Evolutionary conservation across 2,888 invertebrate species (phyloP), one percentile per base, ranked within the genome.

Genomic region (Cheilosia impressa): DNA sequence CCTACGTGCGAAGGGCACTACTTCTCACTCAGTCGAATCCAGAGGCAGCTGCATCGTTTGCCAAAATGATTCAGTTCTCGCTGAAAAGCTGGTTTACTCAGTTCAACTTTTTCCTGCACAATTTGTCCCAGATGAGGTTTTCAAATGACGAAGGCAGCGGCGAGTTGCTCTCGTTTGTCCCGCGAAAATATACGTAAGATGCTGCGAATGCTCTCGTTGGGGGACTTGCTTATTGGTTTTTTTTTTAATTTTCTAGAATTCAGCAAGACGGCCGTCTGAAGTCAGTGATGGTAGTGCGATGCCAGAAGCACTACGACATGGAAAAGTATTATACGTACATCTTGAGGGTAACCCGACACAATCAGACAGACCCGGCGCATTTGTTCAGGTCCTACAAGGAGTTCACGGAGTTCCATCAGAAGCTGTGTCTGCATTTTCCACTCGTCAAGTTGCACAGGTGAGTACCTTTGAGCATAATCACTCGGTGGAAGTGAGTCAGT

Each of bases 61-160:
- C 99, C 0, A 93, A 97, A 83, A 96, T 99, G 94, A 99, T 99
- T 91, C 97, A 98, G 92, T 97, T 97, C 89, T 98, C 98, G 57
- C 93, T 98, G 80, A 97, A 97, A 93, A 96, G 96, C 41, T 95
- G 96, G 94, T 99, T 98, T 90, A 98, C 99, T 0, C 98, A 98
- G 84, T 96, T 99, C 89, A 99, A 99, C 93, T 99, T 99, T 93
- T 99, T 99, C 93, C 93, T 99, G 63, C 99, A 99, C 93, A 98
- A 98, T 92, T 93, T 99, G 90, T 98, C 98, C 2, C 99, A 99
- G 91, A 93, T 98, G 89, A 94, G 98, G 88, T 98, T 98, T 89
- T 95, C 96, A 72, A 96, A 96, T n/a, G 98, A 98, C 87, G 97
- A 97, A 89, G 95, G 94, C 87, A 96, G 94, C 88, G 96, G 95